phyloP scores from a whole-genome alignment of 2,797 vertebrate genomes.

The Rhinella marina region DNA sequence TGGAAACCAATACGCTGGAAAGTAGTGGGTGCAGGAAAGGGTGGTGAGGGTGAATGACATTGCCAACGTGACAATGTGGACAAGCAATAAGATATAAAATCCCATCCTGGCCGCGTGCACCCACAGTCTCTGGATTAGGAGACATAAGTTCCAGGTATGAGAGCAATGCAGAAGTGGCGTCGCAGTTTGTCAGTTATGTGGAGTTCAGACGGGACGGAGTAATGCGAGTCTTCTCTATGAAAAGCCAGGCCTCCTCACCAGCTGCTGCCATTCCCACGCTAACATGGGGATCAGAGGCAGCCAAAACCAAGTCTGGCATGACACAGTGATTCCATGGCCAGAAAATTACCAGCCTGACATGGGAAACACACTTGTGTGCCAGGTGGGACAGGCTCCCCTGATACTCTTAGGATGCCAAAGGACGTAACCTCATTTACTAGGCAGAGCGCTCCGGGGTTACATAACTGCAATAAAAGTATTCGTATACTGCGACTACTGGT shows the following conservation, averaged over 20 bases:
- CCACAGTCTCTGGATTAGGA: background rate
- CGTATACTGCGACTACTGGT: background rate
- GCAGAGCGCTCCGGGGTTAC: background rate
- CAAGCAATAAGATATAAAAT: background rate
- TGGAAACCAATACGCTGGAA: constrained; percentile 1
- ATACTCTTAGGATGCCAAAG: background rate
- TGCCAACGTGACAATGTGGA: background rate
- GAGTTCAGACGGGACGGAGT: background rate
- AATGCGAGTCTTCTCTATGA: background rate
- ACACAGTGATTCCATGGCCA: constrained; percentile 31
- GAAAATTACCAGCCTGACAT: constrained; percentile 59
- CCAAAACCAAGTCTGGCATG: constrained; percentile 56
- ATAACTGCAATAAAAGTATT: background rate
- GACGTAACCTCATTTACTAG: background rate
- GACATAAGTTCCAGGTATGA: constrained; percentile 13
- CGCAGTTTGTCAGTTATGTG: background rate
- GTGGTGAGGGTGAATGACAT: constrained; percentile 16
- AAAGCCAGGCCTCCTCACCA: constrained; percentile 55
- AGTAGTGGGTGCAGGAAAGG: constrained; percentile 1
- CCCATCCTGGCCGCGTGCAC: background rate
- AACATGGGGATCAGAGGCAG: constrained; percentile 38
- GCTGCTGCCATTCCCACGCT: constrained; percentile 62
- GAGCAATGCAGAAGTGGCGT: constrained; percentile 18
- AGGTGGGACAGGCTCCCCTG: constrained; percentile 34
- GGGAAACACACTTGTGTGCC: constrained; percentile 52